Evolutionary conservation across 2,113 vertebrate genomes (phyloP).

Genomic region (Python bivittatus): DNA sequence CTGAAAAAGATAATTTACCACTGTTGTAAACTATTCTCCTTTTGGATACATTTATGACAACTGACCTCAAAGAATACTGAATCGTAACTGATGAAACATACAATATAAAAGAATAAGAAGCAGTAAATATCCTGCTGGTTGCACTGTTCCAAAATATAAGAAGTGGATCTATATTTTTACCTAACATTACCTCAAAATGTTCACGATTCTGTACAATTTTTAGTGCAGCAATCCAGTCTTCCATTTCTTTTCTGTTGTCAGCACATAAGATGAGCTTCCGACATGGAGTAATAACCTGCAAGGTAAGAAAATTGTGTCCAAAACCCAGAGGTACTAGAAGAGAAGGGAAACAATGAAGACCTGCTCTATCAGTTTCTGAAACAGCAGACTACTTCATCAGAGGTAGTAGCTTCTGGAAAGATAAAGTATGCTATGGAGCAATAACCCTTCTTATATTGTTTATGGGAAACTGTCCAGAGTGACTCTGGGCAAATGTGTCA

Average conservation of each 20-base stretch:
- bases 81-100: background rate
- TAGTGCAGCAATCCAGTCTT: slow-evolving; percentile 95
- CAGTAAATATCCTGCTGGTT: background rate
- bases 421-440: background rate
- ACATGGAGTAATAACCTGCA: slow-evolving; percentile 94
- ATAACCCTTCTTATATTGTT: background rate
- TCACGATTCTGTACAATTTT: slow-evolving; percentile 90
- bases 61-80: background rate
- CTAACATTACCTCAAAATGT: slow-evolving; percentile 86
- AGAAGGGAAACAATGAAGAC: background rate
- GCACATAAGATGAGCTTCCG: slow-evolving; percentile 92
- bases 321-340: background rate
- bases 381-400: background rate
- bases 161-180: background rate
- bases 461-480: background rate
- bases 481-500: background rate
- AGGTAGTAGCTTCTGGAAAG: background rate
- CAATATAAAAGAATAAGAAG: background rate
- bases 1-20: too few relatives aligned
- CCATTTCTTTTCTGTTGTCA: slow-evolving; percentile 98
- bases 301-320: slow-evolving; percentile 12
- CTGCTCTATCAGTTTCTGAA: background rate
- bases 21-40: too few relatives aligned
- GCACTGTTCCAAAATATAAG: background rate
- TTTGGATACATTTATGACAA: background rate